Base-by-base conservation (phyloP, 2,888 invertebrate species). In the Polyommatus icarus region DNA sequence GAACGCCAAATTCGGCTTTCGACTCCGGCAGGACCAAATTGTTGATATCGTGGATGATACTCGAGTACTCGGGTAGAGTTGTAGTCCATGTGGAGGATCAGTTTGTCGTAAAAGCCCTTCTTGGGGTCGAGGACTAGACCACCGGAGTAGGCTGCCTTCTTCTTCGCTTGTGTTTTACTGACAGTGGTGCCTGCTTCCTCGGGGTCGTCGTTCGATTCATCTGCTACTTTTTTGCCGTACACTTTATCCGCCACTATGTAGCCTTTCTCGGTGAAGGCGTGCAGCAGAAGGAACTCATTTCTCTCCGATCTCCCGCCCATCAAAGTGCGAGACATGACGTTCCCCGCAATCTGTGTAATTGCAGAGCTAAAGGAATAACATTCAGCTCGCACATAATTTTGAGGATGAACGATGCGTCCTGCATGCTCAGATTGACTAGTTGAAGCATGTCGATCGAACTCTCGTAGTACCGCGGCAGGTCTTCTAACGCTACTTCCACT, bases 41-140 rank as follows among this genome's bases (percentile, higher is more conserved):
- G 40, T 94, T 94, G 0, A 94, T 87, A 76, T 95, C 95, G 54
- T 99, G 99, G 84, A 99, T 99, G 82, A 99, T 99, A 87, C 99
- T 99, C 0, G 99, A 99, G 90, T 99, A 99, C n/a, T n/a, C 78
- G 99, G 93, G 0, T n/a, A n/a, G 99, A 99, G 94, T 99, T 99
- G 90, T 99, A 99, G 87, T 99, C 99, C 98, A 99, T 98, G 18
- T 99, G 94, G 24, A 99, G 94, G 79, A 99, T 97, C 72, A 97
- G 96, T 88, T 97, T 98, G 87, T 99, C 99, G 88, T 99, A 99
- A 85, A 99, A 98, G 78, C 99, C 99, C 87, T 97, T 97, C 88
- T 99, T 98, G 0, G 99, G 99, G 77, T 99, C 99, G 79, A 99
- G 93, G 1, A 99, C 99, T 72, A 99, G 95, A 83, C 99, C 99